Conservation (phyloP, 2,797 vertebrate genomes). For the Borostomias antarcticus region DNA sequence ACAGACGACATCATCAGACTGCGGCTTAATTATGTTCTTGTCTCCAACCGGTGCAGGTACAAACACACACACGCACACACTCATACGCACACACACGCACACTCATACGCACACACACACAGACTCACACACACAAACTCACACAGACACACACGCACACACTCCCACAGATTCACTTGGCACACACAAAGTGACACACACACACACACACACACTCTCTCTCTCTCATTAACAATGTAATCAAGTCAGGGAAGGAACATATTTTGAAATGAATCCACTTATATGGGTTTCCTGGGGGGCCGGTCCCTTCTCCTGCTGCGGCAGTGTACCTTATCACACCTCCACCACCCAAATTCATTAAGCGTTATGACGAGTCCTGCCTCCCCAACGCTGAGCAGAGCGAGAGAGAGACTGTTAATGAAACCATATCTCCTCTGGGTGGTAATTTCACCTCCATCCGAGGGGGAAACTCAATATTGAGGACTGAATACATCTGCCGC, state of each 20-base stretch:
- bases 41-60: slow-evolving; percentile 66
- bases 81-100: no score
- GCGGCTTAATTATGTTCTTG: slow-evolving; percentile 74
- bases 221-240: slow-evolving; percentile 79
- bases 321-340: slow-evolving; percentile 64
- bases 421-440: slow-evolving; percentile 23
- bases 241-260: slow-evolving; percentile 79
- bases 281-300: slow-evolving; percentile 70
- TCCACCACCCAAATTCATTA: slow-evolving; percentile 61
- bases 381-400: no score
- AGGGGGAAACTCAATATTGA: no score
- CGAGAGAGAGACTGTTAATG: slow-evolving; percentile 54
- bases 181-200: no score
- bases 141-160: slow-evolving; percentile 6
- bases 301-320: slow-evolving; percentile 59
- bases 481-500: no score
- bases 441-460: no score
- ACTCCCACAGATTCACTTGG: no score
- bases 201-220: no score
- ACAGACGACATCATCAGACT: slow-evolving; percentile 66
- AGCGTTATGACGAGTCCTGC: no score
- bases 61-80: no score
- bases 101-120: not conserved
- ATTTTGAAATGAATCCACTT: slow-evolving; percentile 79
- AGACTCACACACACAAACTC: not conserved